phyloP scores from a whole-genome alignment of 2,113 vertebrate species.

The Bolborhynchus lineola region DNA sequence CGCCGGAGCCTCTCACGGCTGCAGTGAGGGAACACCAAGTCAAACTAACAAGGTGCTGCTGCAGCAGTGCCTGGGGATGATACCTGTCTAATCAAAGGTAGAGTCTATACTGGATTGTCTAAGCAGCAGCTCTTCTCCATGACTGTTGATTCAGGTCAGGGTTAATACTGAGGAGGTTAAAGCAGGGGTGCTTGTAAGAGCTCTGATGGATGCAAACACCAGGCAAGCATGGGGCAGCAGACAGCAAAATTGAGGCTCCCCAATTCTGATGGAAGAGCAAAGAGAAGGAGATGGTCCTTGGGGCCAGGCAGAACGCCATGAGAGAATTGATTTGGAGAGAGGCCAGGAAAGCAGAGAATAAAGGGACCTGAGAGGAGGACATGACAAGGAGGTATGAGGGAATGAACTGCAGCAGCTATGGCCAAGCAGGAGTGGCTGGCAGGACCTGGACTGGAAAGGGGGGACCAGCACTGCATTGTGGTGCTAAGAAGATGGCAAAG shows the following conservation, averaged over 20 bases:
- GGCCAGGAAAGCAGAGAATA: background rate
- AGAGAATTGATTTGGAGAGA: background rate
- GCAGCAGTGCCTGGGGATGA: background rate
- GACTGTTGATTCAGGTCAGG: slow-evolving; percentile 52
- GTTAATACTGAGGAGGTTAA: slow-evolving; percentile 47
- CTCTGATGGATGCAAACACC: slow-evolving; percentile 28
- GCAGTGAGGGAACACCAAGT: slow-evolving; percentile 1
- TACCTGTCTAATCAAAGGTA: slow-evolving; percentile 49
- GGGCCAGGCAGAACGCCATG: background rate
- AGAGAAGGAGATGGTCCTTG: background rate
- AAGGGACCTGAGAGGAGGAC: background rate
- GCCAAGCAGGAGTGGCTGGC: background rate
- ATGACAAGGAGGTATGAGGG: background rate
- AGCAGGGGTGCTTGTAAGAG: background rate
- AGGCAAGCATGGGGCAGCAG: background rate
- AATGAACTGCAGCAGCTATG: background rate
- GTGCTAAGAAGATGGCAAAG: background rate
- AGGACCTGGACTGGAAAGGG: background rate
- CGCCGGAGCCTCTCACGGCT: background rate
- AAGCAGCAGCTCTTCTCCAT: background rate
- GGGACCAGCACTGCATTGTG: background rate
- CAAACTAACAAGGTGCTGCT: slow-evolving; percentile 16
- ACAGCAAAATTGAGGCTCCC: background rate
- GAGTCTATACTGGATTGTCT: slow-evolving; percentile 46
- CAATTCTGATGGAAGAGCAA: background rate